Evolutionary conservation across 2,113 vertebrate species (phyloP).

Genomic region (pig (Sus scrofa)): DNA sequence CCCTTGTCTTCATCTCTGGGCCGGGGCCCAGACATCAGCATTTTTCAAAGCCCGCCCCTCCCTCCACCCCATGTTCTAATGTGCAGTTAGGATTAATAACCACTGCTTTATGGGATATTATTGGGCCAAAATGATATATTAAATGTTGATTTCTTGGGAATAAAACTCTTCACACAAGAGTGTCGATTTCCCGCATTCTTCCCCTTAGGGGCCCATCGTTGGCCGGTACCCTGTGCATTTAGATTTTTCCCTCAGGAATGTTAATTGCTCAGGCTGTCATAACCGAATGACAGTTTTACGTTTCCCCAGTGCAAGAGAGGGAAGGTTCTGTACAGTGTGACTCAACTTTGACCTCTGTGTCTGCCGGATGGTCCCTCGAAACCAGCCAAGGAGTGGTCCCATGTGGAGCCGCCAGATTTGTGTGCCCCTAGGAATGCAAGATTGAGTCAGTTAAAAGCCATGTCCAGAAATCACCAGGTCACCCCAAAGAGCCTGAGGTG

Average conservation of each 20-base stretch:
- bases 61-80: not conserved
- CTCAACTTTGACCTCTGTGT: not conserved
- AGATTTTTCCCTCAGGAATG: conserved; percentile 27
- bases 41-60: not conserved
- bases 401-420: not conserved
- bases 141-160: not conserved
- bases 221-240: not conserved
- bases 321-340: not conserved
- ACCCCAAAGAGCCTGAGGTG: not conserved
- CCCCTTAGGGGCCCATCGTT: not conserved
- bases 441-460: not conserved
- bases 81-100: not conserved
- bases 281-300: not conserved
- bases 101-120: not conserved
- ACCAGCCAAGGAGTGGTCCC: not conserved
- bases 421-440: not conserved
- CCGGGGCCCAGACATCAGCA: not conserved
- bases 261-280: not conserved
- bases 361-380: not conserved
- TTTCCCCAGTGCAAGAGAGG: not conserved
- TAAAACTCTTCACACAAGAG: not conserved
- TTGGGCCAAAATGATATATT: conserved; percentile 14
- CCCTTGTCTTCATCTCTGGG: not conserved
- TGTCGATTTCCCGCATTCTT: not conserved
- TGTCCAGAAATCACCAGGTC: not conserved